Base-by-base conservation (phyloP, 2,888 invertebrate genomes). In the Protodeltote pygarga region DNA sequence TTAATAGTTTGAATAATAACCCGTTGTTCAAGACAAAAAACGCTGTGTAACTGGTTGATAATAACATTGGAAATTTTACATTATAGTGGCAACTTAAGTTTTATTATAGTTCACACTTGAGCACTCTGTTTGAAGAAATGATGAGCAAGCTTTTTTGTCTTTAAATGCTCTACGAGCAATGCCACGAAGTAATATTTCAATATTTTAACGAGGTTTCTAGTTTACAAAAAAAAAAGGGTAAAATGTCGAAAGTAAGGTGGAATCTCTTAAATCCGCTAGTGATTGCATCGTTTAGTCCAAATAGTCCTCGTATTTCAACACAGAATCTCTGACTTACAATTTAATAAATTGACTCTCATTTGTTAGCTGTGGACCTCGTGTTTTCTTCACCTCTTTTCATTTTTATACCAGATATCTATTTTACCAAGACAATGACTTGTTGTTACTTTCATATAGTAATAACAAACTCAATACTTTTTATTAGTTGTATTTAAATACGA, bases 291-390 rank as follows among this genome's bases (percentile, higher is more conserved):
- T 85, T 91, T 87, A 83, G 79, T 76, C 66, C 77, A 76, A 81
- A 90, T 88, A 81, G 89, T 84, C 75, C 81, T 85, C 82, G 88
- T 91, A 86, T 88, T 87, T 91, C 89, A 89, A 71, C 72, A 74
- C 64, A 67, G 73, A 81, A 80, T 79, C 79, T 81, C 81, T 71
- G 76, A 76, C 82, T 83, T 73, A 71, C 79, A 80, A 77, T 86
- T 80, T 81, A 79, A 87, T 83, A 87, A 88, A 89, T 85, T 73
- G 75, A 63, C 64, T 66, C 61, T 59, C 75, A 86, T 87, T 88
- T 86, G 80, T 86, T 77, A 73, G 50, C 61, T 51, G 64, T 58
- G 54, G 51, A 63, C 52, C 59, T 10, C 51, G 28, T 46, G 47
- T 52, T 69, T 49, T 45, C 46, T 47, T 32, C 33, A 13, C 11